phyloP scores from a whole-genome alignment of 2,797 vertebrate genomes.

The Pantherophis vulpinus region DNA sequence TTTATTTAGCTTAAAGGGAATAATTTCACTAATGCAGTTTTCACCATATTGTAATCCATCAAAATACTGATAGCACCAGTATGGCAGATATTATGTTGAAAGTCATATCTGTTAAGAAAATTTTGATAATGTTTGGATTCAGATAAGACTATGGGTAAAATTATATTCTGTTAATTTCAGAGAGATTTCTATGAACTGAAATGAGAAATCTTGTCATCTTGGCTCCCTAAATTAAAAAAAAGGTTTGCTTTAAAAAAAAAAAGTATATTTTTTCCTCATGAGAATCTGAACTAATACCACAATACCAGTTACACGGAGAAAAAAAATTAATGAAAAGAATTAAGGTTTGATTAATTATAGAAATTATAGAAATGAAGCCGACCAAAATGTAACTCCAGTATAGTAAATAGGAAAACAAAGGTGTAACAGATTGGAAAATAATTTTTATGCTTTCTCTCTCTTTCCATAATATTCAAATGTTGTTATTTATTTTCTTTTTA shows the following conservation, averaged over 20 bases:
- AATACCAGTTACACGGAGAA: slow-evolving; percentile 23
- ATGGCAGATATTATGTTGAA: fast-evolving
- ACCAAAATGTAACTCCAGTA: background rate
- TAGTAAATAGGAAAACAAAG: background rate
- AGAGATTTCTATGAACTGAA: background rate
- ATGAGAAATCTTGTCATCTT: background rate
- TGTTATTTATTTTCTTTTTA: background rate
- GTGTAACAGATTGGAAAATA: slow-evolving; percentile 5
- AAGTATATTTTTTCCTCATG: background rate
- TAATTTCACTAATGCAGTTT: fast-evolving
- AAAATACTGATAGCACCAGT: background rate
- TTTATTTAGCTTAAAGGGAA: background rate
- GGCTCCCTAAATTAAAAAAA: background rate
- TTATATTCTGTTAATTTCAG: background rate
- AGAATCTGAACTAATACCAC: slow-evolving; percentile 15
- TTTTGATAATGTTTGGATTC: background rate
- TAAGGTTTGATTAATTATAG: slow-evolving; percentile 26
- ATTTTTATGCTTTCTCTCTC: background rate
- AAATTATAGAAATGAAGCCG: slow-evolving; percentile 46
- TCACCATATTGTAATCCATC: background rate
- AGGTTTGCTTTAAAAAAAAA: background rate
- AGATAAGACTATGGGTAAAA: background rate
- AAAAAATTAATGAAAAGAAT: background rate
- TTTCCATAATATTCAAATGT: slow-evolving; percentile 35
- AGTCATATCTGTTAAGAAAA: background rate